A percentile compares a stretch with the other conserved stretches of the same genome.
phyloP scores from a whole-genome alignment of 2,113 vertebrate species.

The Tupaia chinensis region DNA sequence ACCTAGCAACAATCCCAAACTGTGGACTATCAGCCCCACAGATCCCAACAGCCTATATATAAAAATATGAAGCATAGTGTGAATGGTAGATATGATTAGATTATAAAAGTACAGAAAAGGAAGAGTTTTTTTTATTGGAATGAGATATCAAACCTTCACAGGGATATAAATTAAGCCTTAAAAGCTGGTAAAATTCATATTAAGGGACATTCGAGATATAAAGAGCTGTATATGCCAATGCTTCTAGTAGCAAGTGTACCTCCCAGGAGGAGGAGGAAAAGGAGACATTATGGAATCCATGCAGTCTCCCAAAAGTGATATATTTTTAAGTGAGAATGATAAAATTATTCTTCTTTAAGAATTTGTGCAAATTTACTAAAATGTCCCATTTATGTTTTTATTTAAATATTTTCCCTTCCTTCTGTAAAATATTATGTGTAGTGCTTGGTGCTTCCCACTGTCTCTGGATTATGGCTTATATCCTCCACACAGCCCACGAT shows the following conservation, averaged over 20 bases:
- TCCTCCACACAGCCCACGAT: background rate
- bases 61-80: background rate
- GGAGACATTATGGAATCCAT: fast-evolving
- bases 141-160: background rate
- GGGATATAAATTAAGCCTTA: background rate
- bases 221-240: fast-evolving
- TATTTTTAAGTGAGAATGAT: background rate
- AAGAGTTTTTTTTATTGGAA: background rate
- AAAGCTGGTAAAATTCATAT: background rate
- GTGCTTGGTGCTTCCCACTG: background rate
- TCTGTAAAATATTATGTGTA: background rate
- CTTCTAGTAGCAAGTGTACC: background rate
- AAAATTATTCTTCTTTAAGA: background rate
- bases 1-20: background rate
- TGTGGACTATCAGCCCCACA: background rate
- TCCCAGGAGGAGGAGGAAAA: fast-evolving
- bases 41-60: background rate
- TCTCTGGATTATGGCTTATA: background rate
- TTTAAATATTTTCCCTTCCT: background rate
- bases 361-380: background rate
- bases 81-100: background rate
- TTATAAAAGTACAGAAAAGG: background rate
- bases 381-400: background rate
- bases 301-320: background rate
- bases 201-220: background rate